phyloP scores from a whole-genome alignment of 2,888 invertebrate species.

The Pterostichus niger region DNA sequence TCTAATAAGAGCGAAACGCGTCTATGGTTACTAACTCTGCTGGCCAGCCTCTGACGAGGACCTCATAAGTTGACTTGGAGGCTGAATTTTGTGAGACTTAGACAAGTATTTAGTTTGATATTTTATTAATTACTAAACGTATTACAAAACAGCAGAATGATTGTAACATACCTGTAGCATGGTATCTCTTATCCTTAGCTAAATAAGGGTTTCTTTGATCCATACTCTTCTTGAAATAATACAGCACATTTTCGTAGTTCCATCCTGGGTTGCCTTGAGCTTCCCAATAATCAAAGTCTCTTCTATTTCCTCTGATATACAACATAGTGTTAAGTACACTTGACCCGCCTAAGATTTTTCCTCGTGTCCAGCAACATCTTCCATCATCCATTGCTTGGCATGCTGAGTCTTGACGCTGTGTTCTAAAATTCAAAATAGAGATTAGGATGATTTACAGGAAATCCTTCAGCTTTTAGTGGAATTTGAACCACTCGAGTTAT shows the following conservation, averaged over 20 bases:
- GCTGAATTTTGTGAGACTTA: too few species aligned
- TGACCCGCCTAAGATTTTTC: slow-evolving; percentile 93
- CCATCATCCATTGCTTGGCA: slow-evolving; percentile 93
- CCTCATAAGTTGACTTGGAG: too few species aligned
- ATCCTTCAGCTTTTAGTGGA: too few species aligned
- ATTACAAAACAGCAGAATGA: too few species aligned
- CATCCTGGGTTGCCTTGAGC: slow-evolving; percentile 92
- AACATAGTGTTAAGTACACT: slow-evolving; percentile 95
- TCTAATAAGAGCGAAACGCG: too few species aligned
- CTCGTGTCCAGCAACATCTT: slow-evolving; percentile 93
- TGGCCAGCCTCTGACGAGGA: too few species aligned
- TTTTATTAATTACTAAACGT: too few species aligned
- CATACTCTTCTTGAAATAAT: slow-evolving; percentile 92
- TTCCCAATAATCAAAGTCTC: slow-evolving; percentile 94
- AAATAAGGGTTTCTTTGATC: slow-evolving; percentile 94
- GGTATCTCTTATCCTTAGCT: slow-evolving; percentile 85
- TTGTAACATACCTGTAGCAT: slow-evolving; percentile 81
- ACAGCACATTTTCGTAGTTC: slow-evolving; percentile 89
- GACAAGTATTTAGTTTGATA: too few species aligned
- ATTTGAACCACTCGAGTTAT: too few species aligned
- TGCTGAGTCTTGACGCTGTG: slow-evolving; percentile 90
- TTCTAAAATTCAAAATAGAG: slow-evolving; percentile 78
- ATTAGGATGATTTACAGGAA: too few species aligned
- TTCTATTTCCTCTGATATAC: slow-evolving; percentile 91
- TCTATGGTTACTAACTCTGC: too few species aligned